Conservation (phyloP, 2,888 invertebrate species). For the Scaptomyza polygonia region DNA sequence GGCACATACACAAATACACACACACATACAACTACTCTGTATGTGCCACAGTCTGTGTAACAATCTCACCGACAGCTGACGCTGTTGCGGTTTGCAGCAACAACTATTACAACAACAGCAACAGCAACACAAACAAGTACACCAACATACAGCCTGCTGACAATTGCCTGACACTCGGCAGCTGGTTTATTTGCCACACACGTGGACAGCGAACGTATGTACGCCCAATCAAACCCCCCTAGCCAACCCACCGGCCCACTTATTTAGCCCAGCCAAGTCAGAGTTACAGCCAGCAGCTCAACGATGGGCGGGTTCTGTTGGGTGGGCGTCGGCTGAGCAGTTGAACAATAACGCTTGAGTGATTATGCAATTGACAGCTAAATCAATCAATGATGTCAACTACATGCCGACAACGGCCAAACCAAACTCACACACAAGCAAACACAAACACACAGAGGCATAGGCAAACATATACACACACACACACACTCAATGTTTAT, state of each 20-base stretch:
- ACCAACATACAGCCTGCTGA: conserved; percentile 55
- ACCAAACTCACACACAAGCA: conserved; percentile 30
- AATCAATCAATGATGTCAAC: conserved; percentile 84
- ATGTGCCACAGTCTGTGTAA: conserved; percentile 43
- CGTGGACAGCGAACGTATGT: conserved; percentile 50
- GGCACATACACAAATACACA: conserved; percentile 51
- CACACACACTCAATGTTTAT: conserved; percentile 54
- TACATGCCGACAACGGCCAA: conserved; percentile 68
- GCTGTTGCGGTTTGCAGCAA: conserved; percentile 72
- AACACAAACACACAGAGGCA: conserved; percentile 26
- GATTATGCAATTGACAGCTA: conserved; percentile 83
- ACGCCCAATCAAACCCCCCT: neutral
- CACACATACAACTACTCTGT: conserved; percentile 21
- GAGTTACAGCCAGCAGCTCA: conserved; percentile 11
- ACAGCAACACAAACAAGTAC: conserved; percentile 43
- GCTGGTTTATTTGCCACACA: conserved; percentile 74
- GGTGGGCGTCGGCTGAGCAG: conserved; percentile 67
- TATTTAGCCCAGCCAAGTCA: conserved; percentile 59
- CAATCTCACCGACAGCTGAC: conserved; percentile 79
- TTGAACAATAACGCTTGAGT: conserved; percentile 81
- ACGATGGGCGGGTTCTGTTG: conserved; percentile 26
- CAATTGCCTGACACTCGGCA: conserved; percentile 77
- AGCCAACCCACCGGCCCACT: conserved; percentile 12
- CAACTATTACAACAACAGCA: conserved; percentile 70
- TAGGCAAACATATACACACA: conserved; percentile 36